phyloP scores from a whole-genome alignment of 64 coral and sea anemone species.

The Exaiptasia diaphana region DNA sequence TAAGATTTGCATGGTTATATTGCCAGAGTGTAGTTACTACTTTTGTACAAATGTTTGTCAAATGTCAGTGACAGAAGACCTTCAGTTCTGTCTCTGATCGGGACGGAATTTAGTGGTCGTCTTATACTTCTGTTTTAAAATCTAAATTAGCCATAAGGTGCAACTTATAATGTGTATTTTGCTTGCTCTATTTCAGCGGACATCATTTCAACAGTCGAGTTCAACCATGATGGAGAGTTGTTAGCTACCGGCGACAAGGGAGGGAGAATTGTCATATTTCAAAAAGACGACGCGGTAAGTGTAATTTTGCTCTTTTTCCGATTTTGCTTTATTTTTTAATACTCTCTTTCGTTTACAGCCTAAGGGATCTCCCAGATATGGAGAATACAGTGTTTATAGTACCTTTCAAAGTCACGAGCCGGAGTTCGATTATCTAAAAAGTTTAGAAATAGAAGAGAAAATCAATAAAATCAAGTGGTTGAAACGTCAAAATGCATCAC shows the following conservation, averaged over 20 bases:
- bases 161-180: neutral
- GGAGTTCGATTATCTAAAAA: constrained; percentile 98
- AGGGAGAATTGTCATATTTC: constrained; percentile 98
- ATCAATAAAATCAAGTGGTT: constrained; percentile 99
- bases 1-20: too few species aligned
- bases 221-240: constrained; percentile 95
- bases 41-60: constrained; percentile 2
- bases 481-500: constrained; percentile 87
- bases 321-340: neutral
- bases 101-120: too few species aligned
- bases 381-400: constrained; percentile 97
- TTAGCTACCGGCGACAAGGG: constrained; percentile 98
- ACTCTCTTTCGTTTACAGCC: constrained; percentile 35
- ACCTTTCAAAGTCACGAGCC: constrained; percentile 99
- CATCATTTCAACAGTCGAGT: constrained; percentile 98
- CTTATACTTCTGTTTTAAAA: too few species aligned
- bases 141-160: too few species aligned
- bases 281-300: constrained; percentile 98
- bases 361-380: constrained; percentile 93
- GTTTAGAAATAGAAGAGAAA: constrained; percentile 99
- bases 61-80: too few species aligned
- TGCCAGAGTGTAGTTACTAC: neutral
- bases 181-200: constrained; percentile 72
- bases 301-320: too few species aligned
- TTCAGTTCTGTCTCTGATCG: too few species aligned